Evolutionary conservation across 1,140 invertebrate genomes (phyloP).

Genomic region (Drosophila punjabiensis): DNA sequence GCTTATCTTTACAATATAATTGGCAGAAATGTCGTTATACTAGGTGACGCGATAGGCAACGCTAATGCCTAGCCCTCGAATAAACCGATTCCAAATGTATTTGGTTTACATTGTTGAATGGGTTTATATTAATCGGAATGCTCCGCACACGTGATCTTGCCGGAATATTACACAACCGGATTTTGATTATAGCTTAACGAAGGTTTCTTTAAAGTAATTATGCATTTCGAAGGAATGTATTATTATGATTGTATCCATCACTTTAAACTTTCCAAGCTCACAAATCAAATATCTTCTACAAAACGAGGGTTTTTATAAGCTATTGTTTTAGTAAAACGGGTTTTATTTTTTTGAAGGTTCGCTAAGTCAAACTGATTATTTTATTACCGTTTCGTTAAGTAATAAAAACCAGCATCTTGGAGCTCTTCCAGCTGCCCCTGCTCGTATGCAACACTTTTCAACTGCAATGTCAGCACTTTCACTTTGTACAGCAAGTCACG

Average conservation of each 20-base stretch:
- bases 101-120: constrained; percentile 1
- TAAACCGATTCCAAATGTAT: background rate
- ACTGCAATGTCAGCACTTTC: constrained; percentile 34
- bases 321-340: background rate
- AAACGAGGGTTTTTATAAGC: background rate
- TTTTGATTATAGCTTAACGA: background rate
- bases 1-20: constrained; percentile 55
- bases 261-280: background rate
- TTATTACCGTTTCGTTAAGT: background rate
- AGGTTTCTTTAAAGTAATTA: background rate
- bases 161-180: background rate
- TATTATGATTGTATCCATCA: background rate
- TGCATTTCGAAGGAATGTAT: background rate
- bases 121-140: background rate
- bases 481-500: constrained; percentile 22
- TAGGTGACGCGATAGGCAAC: constrained; percentile 7
- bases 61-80: constrained; percentile 4
- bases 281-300: background rate
- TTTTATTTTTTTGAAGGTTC: background rate
- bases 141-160: constrained; percentile 5
- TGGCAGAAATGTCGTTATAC: constrained; percentile 36
- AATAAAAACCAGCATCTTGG: background rate
- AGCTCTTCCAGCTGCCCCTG: constrained; percentile 21
- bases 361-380: background rate
- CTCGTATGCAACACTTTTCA: constrained; percentile 29